A percentile compares a stretch with the other conserved stretches of the same genome.
Evolutionary conservation across 2,113 vertebrate genomes (phyloP).

Genomic region (Triplophysa dalaica): DNA sequence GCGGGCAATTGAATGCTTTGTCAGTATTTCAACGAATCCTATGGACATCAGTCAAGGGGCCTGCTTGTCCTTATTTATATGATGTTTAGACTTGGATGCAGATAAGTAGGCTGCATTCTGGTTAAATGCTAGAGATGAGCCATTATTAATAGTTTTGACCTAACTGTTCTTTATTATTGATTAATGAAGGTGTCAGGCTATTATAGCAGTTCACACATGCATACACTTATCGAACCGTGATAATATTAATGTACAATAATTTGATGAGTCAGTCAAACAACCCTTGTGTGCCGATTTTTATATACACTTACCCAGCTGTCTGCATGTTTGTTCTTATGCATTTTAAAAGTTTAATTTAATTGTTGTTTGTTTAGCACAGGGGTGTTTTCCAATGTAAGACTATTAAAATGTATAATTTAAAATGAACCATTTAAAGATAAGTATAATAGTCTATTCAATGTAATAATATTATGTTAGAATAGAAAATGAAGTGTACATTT

Average conservation of each 20-base stretch:
- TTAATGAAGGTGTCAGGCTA: neutral
- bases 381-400: neutral
- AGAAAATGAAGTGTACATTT: neutral
- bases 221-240: no score
- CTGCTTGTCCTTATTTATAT: neutral
- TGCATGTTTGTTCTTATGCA: neutral
- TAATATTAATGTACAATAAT: neutral
- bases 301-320: neutral
- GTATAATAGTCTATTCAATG: neutral
- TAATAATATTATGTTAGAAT: no score
- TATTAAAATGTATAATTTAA: neutral
- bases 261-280: no score
- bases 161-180: neutral
- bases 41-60: neutral
- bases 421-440: neutral
- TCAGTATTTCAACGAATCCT: neutral
- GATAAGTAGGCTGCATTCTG: neutral
- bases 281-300: neutral
- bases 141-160: neutral
- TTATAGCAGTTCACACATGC: neutral
- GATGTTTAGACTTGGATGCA: neutral
- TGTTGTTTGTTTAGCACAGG: neutral
- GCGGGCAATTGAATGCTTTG: neutral
- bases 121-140: neutral
- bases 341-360: neutral